Evolutionary conservation across 2,797 vertebrate genomes (phyloP), one percentile per base, ranked within the genome.

Genomic region (Acanthopagrus latus): DNA sequence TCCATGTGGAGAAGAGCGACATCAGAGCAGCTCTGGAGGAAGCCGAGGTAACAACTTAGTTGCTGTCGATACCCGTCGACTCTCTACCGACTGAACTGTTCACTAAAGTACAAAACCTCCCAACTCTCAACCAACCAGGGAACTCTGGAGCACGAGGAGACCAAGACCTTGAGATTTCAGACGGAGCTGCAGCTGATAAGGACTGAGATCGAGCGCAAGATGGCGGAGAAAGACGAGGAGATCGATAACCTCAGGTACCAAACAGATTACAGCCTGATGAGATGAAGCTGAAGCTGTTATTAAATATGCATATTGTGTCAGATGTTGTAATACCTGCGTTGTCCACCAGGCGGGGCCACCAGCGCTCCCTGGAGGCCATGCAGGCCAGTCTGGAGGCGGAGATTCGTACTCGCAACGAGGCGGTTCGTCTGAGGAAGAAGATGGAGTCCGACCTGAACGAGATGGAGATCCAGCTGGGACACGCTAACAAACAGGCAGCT

Each of bases 361-460:
- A 98, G 93, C 94, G 94, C 0, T 92, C 96, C 23, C 92, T 97
- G 92, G 98, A 99, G 74, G 92, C 95, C 79, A 94, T 97, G 95
- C 97, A 99, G 90, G 92, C 96, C 80, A 96, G 95, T 0, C 78
- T 98, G 76, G 97, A 98, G 0, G 94, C 96, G 0, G 97, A 99
- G 84, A 93, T 96, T 0, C 94, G 96, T 10, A 93, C 95, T 65
- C 96, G 96, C 84, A 97, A 95, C 0, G 97, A 99, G 83, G 97
- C 97, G 0, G 85, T 97, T 9, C 82, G 97, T 25, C 93, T 98
- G 77, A 96, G 96, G 90, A 98, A 98, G 95, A 99, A 98, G 93
- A 97, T 98, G 97, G 97, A 98, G 78, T 95, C 95, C 0, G 97
- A 99, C 88, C 91, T 99, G 79, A 98, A 97, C 0, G 97, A 98